These are phyloP conservation scores for Rhinichthys osculus DNA, from an alignment of 2,797 vertebrate species.

Conservation along the genomic window DNA sequence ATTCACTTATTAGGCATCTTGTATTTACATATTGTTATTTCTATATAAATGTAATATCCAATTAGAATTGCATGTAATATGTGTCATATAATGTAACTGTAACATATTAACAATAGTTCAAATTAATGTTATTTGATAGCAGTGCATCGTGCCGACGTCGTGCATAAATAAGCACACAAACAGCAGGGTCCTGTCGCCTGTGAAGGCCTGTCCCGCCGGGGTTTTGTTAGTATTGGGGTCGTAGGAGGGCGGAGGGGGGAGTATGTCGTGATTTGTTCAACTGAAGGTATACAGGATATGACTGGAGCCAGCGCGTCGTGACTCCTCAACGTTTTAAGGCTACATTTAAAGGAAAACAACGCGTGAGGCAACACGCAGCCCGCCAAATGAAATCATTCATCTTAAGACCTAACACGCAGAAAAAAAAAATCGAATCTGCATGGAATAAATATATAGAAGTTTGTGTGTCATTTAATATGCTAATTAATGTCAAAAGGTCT, in stretches of 20 bases:
- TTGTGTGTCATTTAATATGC: background rate
- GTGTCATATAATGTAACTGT: background rate
- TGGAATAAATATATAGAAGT: background rate
- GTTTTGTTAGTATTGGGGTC: conserved; percentile 79
- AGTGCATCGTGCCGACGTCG: conserved; percentile 68
- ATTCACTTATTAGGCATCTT: background rate
- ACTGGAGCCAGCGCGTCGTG: conserved; percentile 89
- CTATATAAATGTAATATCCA: background rate
- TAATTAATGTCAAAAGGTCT: background rate
- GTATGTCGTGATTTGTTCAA: conserved; percentile 87
- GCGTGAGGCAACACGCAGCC: conserved; percentile 3
- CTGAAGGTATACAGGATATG: conserved; percentile 87
- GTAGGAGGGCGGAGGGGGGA: conserved; percentile 67
- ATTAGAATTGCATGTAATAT: background rate
- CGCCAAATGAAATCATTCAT: background rate
- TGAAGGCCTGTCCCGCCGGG: conserved; percentile 59
- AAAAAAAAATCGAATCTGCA: background rate
- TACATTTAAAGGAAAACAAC: conserved; percentile 69
- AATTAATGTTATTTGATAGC: conserved; percentile 16
- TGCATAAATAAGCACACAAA: conserved; percentile 76
- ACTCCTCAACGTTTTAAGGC: conserved; percentile 74
- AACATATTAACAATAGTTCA: background rate
- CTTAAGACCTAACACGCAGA: background rate
- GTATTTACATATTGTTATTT: background rate
- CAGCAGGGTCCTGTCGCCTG: conserved; percentile 78